A percentile compares a stretch with the other conserved stretches of the same genome.
phyloP scores from a whole-genome alignment of 2,797 vertebrate species.

The Anguilla obscura region DNA sequence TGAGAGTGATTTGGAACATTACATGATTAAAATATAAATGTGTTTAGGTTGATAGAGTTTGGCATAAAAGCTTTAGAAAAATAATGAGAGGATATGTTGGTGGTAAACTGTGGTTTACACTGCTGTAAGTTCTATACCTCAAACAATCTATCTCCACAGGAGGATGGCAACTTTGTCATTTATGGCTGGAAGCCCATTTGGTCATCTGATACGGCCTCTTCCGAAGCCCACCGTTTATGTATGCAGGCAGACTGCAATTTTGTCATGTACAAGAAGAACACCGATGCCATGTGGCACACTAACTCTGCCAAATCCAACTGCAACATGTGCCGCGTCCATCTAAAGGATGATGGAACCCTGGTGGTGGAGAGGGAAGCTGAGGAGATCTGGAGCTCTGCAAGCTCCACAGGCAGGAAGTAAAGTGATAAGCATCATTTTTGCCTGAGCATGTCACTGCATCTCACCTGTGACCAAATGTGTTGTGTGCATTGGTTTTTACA shows the following conservation, averaged over 20 bases:
- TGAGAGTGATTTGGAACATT: background rate
- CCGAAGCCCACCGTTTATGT: slow-evolving; percentile 32
- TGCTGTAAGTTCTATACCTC: background rate
- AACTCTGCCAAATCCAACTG: slow-evolving; percentile 20
- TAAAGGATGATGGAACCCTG: slow-evolving; percentile 36
- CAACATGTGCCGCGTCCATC: slow-evolving; percentile 29
- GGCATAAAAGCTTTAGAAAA: too few relatives aligned
- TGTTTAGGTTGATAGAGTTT: background rate
- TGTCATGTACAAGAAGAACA: slow-evolving; percentile 40
- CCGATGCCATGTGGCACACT: slow-evolving; percentile 36
- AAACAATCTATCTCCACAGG: slow-evolving; percentile 33
- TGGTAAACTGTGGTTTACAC: background rate
- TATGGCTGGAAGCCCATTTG: slow-evolving; percentile 53
- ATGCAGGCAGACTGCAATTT: slow-evolving; percentile 44
- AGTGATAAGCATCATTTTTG: background rate
- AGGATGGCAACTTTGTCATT: slow-evolving; percentile 55
- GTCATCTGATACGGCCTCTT: background rate
- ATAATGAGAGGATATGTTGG: background rate
- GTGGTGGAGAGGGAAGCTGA: slow-evolving; percentile 31
- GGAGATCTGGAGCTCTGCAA: slow-evolving; percentile 43
- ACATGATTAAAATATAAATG: background rate
- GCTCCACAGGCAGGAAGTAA: slow-evolving; percentile 31
- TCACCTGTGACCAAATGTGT: background rate
- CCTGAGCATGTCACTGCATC: background rate
- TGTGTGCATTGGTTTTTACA: background rate